Percentiles rank a stretch among this genome's conserved stretches.
Conservation (phyloP, 2,113 vertebrate species). For the Phasianus colchicus region DNA sequence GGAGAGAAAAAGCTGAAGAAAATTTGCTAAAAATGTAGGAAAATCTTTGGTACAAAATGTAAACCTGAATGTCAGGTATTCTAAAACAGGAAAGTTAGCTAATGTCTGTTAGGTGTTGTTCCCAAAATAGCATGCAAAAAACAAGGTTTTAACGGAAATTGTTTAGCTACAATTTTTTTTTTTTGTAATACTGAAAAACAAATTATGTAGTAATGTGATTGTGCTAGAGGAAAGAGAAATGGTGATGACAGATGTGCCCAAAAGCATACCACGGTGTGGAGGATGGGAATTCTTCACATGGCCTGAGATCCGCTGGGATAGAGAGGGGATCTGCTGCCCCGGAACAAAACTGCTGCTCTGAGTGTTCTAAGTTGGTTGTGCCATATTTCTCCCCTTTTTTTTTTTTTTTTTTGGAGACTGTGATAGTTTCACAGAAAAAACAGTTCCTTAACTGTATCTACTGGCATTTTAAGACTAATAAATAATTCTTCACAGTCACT, state of each 20-base stretch:
- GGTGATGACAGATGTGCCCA: not conserved
- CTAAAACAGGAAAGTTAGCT: not conserved
- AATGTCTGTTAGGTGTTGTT: not conserved
- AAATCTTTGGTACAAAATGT: not conserved
- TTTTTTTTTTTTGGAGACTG: not conserved
- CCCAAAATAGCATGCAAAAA: not conserved
- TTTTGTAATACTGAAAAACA: not conserved
- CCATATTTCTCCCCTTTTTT: not conserved
- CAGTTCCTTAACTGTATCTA: constrained; percentile 40
- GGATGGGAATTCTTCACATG: not conserved
- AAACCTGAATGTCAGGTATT: not conserved
- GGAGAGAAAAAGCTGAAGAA: not conserved
- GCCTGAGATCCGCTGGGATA: not conserved
- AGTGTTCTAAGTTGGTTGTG: not conserved
- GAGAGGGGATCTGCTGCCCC: not conserved
- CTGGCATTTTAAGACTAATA: constrained; percentile 52
- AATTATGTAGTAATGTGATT: not conserved
- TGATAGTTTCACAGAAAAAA: constrained; percentile 10
- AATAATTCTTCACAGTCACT: constrained; percentile 58
- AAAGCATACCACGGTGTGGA: not conserved
- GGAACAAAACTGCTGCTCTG: not conserved
- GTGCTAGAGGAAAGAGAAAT: not conserved
- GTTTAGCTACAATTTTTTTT: not conserved
- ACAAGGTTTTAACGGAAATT: not conserved
- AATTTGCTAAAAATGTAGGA: not conserved